Conservation (phyloP, 1,140 invertebrate genomes). For the Conus betulinus region DNA sequence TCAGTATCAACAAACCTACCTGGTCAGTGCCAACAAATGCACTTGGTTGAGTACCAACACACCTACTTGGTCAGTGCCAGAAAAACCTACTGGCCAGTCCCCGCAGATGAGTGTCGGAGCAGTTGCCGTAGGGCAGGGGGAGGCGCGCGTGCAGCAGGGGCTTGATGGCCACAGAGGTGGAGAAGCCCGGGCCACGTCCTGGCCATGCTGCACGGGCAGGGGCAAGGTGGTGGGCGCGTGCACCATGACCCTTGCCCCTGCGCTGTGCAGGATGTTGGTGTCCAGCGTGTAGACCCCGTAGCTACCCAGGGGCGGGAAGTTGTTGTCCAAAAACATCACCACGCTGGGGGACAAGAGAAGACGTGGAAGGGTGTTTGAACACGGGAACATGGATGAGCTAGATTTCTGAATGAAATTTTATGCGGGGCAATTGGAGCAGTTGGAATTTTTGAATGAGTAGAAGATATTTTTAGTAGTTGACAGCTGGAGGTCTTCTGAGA, state of each 20-base stretch:
- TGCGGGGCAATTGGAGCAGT: too few species aligned
- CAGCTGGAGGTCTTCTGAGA: too few species aligned
- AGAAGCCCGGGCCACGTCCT: constrained; percentile 72
- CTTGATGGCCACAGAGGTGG: constrained; percentile 69
- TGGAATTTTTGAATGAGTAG: too few species aligned
- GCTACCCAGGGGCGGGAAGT: constrained; percentile 63
- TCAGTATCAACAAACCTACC: too few species aligned
- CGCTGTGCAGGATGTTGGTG: constrained; percentile 68
- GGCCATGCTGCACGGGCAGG: constrained; percentile 72
- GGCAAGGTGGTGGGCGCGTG: constrained; percentile 74
- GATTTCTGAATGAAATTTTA: too few species aligned
- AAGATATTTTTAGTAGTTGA: too few species aligned
- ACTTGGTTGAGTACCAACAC: too few species aligned
- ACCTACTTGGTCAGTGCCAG: too few species aligned
- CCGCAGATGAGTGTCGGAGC: constrained; percentile 56
- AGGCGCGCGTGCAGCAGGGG: constrained; percentile 61
- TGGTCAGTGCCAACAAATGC: too few species aligned
- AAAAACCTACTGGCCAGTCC: background rate
- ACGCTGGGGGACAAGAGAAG: constrained; percentile 1
- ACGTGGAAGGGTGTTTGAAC: too few species aligned
- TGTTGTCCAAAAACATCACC: constrained; percentile 64
- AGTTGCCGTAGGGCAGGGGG: constrained; percentile 68
- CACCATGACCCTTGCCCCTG: constrained; percentile 74
- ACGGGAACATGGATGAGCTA: too few species aligned
- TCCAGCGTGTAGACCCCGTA: constrained; percentile 68